Conservation (phyloP, 2,113 vertebrate species). For the Numida meleagris region DNA sequence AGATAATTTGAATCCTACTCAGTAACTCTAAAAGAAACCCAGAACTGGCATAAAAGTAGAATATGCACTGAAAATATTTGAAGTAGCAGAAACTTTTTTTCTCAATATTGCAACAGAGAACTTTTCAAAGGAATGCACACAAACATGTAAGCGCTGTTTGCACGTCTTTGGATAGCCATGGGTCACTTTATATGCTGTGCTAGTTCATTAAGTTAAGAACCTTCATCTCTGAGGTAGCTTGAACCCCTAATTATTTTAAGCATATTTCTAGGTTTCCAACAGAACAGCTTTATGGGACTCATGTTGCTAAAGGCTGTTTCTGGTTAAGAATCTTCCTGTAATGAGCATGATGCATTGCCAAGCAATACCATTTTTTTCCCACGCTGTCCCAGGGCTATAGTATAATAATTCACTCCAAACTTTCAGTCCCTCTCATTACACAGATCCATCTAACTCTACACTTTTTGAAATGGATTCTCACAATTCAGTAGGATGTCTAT, state of each 20-base stretch:
- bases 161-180: background rate
- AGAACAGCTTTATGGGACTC: background rate
- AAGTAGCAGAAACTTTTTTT: background rate
- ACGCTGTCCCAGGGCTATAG: background rate
- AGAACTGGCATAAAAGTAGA: background rate
- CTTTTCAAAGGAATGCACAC: background rate
- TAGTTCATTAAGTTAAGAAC: background rate
- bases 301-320: background rate
- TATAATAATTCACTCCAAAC: background rate
- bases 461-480: background rate
- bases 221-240: background rate
- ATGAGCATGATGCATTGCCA: background rate
- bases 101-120: background rate
- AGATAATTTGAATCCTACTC: background rate
- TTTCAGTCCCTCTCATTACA: background rate
- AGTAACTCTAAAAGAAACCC: background rate
- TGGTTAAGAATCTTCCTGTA: background rate
- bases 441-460: background rate
- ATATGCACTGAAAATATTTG: background rate
- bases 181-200: background rate
- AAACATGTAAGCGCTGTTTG: background rate
- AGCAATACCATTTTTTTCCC: background rate
- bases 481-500: background rate
- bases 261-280: background rate
- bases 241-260: background rate